Conservation (phyloP, 2,797 vertebrate genomes). For the Catharus ustulatus region DNA sequence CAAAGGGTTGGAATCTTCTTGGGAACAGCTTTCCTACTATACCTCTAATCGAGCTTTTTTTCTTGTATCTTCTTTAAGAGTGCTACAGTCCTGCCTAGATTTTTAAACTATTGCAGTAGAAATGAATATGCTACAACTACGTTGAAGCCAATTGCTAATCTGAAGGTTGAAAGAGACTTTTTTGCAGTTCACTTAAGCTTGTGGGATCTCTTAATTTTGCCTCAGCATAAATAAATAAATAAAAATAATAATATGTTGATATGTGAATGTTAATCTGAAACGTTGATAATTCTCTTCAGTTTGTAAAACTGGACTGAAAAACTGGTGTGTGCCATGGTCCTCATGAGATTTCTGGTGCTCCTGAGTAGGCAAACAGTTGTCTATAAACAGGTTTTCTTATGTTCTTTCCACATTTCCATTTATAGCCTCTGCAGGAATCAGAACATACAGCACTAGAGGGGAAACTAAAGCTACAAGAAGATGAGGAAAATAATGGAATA, state of each 20-base stretch:
- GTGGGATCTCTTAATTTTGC: neutral
- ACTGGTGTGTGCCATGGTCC: neutral
- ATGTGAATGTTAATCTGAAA: neutral
- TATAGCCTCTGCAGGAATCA: neutral
- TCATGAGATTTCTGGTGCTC: neutral
- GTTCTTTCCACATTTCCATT: neutral
- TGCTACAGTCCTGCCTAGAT: neutral
- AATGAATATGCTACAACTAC: neutral
- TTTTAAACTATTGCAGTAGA: neutral
- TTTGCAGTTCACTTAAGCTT: neutral
- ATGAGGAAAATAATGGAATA: constrained; percentile 13
- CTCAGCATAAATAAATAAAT: neutral
- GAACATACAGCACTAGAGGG: neutral
- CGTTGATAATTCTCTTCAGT: neutral
- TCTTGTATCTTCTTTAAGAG: neutral
- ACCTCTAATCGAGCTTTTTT: neutral
- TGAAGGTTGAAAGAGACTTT: neutral
- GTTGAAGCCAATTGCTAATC: neutral
- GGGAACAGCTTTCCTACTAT: neutral
- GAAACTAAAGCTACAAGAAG: no score
- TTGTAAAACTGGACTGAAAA: neutral
- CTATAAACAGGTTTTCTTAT: neutral
- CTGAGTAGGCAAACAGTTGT: neutral
- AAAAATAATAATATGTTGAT: neutral
- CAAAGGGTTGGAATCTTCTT: neutral